A percentile compares a stretch with the other conserved stretches of the same genome.
phyloP scores from a whole-genome alignment of 1,140 invertebrate genomes.

The Rhopalosiphum maidis region DNA sequence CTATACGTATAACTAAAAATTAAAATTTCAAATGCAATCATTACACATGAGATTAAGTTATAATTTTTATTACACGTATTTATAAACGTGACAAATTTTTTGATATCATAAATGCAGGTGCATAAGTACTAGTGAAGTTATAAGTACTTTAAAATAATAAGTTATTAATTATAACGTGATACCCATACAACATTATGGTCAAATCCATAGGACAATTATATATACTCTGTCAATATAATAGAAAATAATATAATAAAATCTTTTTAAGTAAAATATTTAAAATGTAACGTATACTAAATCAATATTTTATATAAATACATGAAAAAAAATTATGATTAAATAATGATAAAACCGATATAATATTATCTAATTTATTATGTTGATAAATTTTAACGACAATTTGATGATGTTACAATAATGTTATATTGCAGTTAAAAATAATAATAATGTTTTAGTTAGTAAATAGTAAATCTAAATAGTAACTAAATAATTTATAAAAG shows the following conservation, averaged over 20 bases:
- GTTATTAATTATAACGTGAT: background rate
- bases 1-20: background rate
- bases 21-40: background rate
- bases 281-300: too few relatives aligned
- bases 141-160: background rate
- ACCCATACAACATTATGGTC: background rate
- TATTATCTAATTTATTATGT: too few relatives aligned
- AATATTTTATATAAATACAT: too few relatives aligned
- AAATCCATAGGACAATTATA: background rate
- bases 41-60: background rate
- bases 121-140: background rate
- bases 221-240: background rate
- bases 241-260: background rate
- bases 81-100: background rate
- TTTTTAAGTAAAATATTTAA: too few relatives aligned
- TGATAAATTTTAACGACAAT: too few relatives aligned
- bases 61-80: background rate
- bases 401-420: too few relatives aligned
- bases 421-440: too few relatives aligned
- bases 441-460: too few relatives aligned
- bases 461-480: too few relatives aligned
- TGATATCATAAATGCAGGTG: background rate
- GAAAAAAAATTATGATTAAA: too few relatives aligned
- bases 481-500: too few relatives aligned
- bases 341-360: too few relatives aligned